phyloP scores from a whole-genome alignment of 2,888 invertebrate genomes.

The Steinernema carpocapsae region DNA sequence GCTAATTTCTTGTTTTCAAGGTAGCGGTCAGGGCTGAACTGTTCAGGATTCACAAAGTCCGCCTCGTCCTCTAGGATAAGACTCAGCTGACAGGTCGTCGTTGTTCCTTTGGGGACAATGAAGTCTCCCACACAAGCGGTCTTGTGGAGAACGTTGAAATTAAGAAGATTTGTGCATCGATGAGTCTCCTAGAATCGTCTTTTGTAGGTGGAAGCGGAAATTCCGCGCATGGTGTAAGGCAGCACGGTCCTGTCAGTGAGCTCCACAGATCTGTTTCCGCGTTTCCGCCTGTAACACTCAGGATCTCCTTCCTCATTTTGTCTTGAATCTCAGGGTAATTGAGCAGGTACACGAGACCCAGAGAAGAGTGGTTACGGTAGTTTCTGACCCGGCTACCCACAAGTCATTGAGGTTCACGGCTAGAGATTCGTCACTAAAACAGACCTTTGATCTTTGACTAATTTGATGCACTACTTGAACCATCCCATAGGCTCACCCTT shows the following conservation, averaged over 20 bases:
- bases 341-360: slow-evolving; percentile 1
- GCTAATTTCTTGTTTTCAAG: neutral
- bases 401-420: slow-evolving; percentile 4
- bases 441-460: too few species aligned
- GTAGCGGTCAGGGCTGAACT: slow-evolving; percentile 17
- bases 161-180: slow-evolving; percentile 11
- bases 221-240: neutral
- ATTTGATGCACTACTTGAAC: too few species aligned
- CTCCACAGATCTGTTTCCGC: neutral
- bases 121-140: slow-evolving; percentile 4
- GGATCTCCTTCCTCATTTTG: neutral
- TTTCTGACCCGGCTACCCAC: slow-evolving; percentile 24
- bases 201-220: neutral
- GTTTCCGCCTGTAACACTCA: neutral
- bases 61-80: neutral
- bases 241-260: neutral
- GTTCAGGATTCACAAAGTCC: neutral
- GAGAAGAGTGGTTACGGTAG: neutral
- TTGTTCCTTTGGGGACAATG: neutral
- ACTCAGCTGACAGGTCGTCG: neutral
- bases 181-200: neutral
- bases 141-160: slow-evolving; percentile 6
- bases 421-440: slow-evolving; percentile 27
- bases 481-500: slow-evolving; percentile 38
- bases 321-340: neutral